Evolutionary conservation across 2,113 vertebrate genomes (phyloP).

Genomic region (Centropus bengalensis): DNA sequence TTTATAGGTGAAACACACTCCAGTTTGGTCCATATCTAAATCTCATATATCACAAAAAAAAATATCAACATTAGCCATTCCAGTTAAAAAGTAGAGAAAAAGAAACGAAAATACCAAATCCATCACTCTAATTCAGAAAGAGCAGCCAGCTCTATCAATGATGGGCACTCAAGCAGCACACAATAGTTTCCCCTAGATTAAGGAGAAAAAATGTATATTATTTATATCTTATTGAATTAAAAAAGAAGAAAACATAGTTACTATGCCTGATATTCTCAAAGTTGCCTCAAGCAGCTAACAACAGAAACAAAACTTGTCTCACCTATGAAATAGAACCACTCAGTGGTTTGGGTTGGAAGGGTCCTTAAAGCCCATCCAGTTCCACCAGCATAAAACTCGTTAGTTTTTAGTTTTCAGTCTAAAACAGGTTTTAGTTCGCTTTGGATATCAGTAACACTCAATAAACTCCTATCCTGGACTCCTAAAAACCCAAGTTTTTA

Average conservation of each 20-base stretch:
- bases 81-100: not conserved
- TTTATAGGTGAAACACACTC: not conserved
- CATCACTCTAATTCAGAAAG: not conserved
- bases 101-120: not conserved
- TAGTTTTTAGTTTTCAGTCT: too few species aligned
- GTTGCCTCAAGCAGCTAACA: not conserved
- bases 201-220: not conserved
- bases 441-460: not conserved
- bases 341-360: too few species aligned
- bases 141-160: not conserved
- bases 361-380: too few species aligned
- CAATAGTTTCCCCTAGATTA: not conserved
- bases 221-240: not conserved
- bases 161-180: not conserved
- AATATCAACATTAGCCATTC: not conserved
- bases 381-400: not conserved
- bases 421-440: not conserved
- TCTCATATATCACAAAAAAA: not conserved
- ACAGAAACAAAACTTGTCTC: not conserved
- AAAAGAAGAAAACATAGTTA: not conserved
- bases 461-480: not conserved
- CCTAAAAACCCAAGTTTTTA: not conserved
- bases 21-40: not conserved
- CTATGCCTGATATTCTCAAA: not conserved
- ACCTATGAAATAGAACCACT: too few species aligned